Percentiles rank a stretch among this genome's conserved stretches.
Conservation (phyloP, 2,797 vertebrate genomes). For the Melopsittacus undulatus region DNA sequence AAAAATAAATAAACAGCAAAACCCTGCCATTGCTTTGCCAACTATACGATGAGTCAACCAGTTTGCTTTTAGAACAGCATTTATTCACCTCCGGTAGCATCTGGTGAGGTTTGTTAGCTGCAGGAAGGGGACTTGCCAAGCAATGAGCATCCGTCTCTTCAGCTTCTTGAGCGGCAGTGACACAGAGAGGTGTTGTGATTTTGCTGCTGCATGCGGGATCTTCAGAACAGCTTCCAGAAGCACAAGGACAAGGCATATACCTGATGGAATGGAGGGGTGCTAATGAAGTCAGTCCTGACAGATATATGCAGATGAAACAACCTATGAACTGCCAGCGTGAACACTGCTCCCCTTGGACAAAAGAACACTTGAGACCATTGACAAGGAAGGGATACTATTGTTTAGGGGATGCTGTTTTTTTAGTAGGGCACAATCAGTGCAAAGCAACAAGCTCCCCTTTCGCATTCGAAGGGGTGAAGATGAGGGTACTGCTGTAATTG, state of each 20-base stretch:
- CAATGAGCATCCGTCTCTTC: background rate
- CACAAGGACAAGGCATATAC: background rate
- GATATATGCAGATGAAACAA: background rate
- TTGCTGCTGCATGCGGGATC: background rate
- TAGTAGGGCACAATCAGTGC: rapidly evolving
- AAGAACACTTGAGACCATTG: background rate
- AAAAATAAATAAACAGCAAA: background rate
- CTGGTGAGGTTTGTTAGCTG: background rate
- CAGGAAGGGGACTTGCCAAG: background rate
- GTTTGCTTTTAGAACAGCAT: background rate
- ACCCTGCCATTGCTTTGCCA: background rate
- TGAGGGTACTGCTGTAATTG: background rate
- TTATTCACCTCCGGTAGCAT: background rate
- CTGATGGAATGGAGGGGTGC: background rate
- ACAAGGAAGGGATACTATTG: background rate
- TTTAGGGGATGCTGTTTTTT: background rate
- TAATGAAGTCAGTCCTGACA: background rate
- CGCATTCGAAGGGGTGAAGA: background rate
- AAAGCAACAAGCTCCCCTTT: background rate
- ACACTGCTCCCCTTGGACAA: background rate
- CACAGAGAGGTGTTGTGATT: background rate
- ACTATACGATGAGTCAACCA: rapidly evolving
- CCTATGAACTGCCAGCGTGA: background rate
- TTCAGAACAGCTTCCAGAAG: background rate
- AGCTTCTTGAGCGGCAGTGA: background rate